Conservation (phyloP, 2,113 vertebrate species). For the Penelope pileata region DNA sequence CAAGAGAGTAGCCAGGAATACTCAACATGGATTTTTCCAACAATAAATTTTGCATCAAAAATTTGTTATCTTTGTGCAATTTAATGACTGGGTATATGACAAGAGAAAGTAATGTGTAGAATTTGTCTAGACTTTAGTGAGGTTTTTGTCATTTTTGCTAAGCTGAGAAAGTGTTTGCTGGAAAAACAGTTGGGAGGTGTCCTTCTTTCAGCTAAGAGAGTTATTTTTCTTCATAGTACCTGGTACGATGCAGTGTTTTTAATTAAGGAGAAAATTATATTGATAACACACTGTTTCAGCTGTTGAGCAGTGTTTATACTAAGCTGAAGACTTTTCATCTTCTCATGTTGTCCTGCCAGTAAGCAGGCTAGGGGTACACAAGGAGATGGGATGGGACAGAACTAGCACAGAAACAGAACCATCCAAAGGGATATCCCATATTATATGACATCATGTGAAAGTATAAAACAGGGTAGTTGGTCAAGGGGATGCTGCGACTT, state of each 20-base stretch:
- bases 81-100: background rate
- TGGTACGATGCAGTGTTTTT: too few relatives aligned
- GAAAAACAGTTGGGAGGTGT: background rate
- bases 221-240: background rate
- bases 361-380: background rate
- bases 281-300: background rate
- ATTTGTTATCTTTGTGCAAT: background rate
- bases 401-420: background rate
- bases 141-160: background rate
- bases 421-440: too few relatives aligned
- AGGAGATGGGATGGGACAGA: background rate
- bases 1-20: background rate
- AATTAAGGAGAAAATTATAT: background rate
- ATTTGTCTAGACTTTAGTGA: background rate
- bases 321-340: background rate
- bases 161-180: background rate
- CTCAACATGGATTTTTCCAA: background rate
- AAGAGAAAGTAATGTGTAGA: background rate
- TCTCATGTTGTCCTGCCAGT: background rate
- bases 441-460: background rate
- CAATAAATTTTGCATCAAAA: background rate
- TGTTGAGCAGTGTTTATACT: background rate
- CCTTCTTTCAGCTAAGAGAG: background rate
- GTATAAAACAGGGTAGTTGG: background rate
- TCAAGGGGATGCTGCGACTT: background rate